These are phyloP conservation scores for Daphoenositta chrysoptera DNA, from an alignment of 2,113 vertebrate species.

Conservation along the genomic window DNA sequence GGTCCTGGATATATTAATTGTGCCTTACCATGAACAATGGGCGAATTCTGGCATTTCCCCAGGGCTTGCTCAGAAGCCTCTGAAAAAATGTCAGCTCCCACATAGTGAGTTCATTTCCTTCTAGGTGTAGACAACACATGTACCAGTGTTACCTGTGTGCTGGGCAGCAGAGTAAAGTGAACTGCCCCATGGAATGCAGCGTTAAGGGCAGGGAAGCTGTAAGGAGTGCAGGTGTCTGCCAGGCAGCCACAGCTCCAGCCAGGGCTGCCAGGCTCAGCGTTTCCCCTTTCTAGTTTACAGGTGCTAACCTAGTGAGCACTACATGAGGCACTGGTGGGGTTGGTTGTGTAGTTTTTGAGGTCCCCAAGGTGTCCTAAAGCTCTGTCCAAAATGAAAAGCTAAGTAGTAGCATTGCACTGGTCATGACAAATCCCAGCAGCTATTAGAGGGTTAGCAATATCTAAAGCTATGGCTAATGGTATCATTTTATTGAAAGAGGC, in stretches of 20 bases:
- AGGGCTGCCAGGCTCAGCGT: not conserved
- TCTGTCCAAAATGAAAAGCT: not conserved
- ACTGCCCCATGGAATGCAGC: not conserved
- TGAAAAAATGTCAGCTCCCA: not conserved
- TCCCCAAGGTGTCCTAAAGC: not conserved
- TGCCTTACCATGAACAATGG: not conserved
- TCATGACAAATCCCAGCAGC: not conserved
- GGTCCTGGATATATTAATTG: not conserved
- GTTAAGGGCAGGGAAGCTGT: not conserved
- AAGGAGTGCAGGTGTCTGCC: rapidly evolving
- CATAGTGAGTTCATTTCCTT: not conserved
- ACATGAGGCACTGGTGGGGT: rapidly evolving
- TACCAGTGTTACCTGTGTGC: not conserved
- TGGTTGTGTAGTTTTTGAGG: not conserved
- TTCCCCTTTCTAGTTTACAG: not conserved
- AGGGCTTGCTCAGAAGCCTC: not conserved
- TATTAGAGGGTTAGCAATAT: not conserved
- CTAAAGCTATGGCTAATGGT: not conserved
- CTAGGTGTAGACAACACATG: not conserved
- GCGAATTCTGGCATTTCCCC: not conserved
- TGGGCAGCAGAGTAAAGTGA: not conserved
- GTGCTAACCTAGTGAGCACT: not conserved
- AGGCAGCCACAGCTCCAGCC: not conserved
- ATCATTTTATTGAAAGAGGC: not conserved
- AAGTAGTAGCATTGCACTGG: not conserved